These are phyloP conservation scores for Eupeodes luniger DNA, from an alignment of 2,888 invertebrate species.

Conservation along the genomic window DNA sequence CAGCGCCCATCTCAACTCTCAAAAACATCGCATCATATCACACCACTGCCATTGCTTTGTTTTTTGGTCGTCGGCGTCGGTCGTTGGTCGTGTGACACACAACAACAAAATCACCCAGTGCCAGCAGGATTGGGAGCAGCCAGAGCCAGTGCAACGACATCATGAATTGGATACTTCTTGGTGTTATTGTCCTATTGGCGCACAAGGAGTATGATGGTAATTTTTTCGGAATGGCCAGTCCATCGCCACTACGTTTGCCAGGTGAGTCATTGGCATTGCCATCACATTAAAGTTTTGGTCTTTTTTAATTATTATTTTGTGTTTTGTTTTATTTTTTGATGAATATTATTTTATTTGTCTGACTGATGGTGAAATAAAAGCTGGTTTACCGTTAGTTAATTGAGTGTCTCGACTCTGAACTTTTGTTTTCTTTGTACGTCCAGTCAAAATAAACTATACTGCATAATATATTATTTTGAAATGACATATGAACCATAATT, in stretches of 20 bases:
- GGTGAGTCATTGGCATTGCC: constrained; percentile 79
- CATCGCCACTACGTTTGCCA: constrained; percentile 83
- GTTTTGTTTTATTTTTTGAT: constrained; percentile 16
- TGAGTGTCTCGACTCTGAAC: constrained; percentile 18
- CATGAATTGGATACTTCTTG: constrained; percentile 84
- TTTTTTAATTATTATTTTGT: background rate
- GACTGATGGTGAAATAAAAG: constrained; percentile 32
- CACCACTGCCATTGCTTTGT: constrained; percentile 40
- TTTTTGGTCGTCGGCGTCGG: constrained; percentile 19
- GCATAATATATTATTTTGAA: background rate
- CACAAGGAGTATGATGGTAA: constrained; percentile 80
- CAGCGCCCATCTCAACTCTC: too few species aligned
- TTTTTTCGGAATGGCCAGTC: constrained; percentile 81
- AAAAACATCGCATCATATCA: constrained; percentile 1
- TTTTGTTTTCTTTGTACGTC: constrained; percentile 17
- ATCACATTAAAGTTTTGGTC: constrained; percentile 11
- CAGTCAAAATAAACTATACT: too few species aligned
- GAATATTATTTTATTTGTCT: constrained; percentile 49
- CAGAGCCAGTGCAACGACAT: constrained; percentile 74
- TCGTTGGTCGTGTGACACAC: constrained; percentile 17
- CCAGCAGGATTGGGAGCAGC: background rate
- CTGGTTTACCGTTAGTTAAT: constrained; percentile 65
- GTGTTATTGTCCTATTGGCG: constrained; percentile 83
- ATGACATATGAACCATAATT: background rate
- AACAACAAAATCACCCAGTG: constrained; percentile 42